Conservation (phyloP, 1,140 invertebrate genomes). For the Bombus impatiens region DNA sequence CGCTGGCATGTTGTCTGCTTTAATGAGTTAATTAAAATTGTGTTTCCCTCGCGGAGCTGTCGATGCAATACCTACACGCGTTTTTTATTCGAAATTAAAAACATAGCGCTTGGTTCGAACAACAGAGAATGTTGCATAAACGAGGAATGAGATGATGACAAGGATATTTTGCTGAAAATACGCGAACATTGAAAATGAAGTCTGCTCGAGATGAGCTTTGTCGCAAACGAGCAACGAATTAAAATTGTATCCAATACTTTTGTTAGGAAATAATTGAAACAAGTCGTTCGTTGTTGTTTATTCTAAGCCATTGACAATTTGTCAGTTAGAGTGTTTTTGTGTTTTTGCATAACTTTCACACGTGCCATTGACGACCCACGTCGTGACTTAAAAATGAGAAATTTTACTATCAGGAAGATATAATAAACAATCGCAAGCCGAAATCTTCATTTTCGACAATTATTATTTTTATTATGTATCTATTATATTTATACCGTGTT, state of each 20-base stretch:
- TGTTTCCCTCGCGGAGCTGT: too few relatives aligned
- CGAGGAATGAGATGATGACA: background rate
- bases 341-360: too few relatives aligned
- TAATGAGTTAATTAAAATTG: slow-evolving; percentile 40
- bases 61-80: background rate
- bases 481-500: background rate
- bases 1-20: background rate
- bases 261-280: slow-evolving; percentile 24
- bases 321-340: background rate
- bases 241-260: slow-evolving; percentile 6
- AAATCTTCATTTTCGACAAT: background rate
- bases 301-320: background rate
- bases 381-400: background rate
- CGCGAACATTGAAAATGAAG: slow-evolving; percentile 31
- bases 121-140: slow-evolving; percentile 6
- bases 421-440: background rate
- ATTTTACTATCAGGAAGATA: background rate
- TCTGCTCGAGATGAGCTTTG: slow-evolving; percentile 12
- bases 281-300: background rate
- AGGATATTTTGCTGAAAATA: background rate
- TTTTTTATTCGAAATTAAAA: slow-evolving; percentile 35
- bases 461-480: background rate
- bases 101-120: background rate
- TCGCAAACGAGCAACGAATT: slow-evolving; percentile 24
- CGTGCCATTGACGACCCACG: too few relatives aligned